phyloP scores from a whole-genome alignment of 2,888 invertebrate genomes.

The Scaptodrosophila latifasciaeformis region DNA sequence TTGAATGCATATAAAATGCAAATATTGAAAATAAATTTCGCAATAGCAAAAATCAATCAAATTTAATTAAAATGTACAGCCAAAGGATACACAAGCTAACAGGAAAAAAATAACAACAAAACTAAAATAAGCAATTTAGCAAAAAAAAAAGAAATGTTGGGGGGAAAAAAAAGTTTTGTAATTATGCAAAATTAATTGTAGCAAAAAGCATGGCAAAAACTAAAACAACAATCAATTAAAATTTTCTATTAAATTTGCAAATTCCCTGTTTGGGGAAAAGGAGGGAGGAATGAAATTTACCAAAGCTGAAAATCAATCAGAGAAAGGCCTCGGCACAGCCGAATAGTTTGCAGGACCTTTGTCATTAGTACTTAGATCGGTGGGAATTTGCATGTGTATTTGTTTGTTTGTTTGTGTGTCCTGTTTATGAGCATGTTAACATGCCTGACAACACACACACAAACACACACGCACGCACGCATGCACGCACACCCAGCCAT shows the following conservation, averaged over 20 bases:
- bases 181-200: slow-evolving; percentile 54
- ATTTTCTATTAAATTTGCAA: slow-evolving; percentile 32
- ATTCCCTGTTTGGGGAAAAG: slow-evolving; percentile 7
- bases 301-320: slow-evolving; percentile 23
- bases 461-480: not conserved
- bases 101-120: slow-evolving; percentile 21
- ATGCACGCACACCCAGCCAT: not conserved
- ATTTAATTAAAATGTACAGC: slow-evolving; percentile 58
- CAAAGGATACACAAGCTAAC: slow-evolving; percentile 36
- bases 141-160: slow-evolving; percentile 4
- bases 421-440: slow-evolving; percentile 5
- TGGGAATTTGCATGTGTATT: too few relatives aligned
- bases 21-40: too few relatives aligned
- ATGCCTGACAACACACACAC: not conserved
- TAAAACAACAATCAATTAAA: slow-evolving; percentile 29
- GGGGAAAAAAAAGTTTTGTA: slow-evolving; percentile 20
- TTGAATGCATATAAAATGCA: too few relatives aligned
- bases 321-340: slow-evolving; percentile 2
- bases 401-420: too few relatives aligned
- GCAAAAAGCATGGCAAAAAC: slow-evolving; percentile 3
- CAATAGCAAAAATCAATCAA: slow-evolving; percentile 60
- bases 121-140: slow-evolving; percentile 6
- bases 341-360: not conserved
- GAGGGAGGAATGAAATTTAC: slow-evolving; percentile 13
- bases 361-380: too few relatives aligned